Percentiles rank a stretch among this genome's conserved stretches.
Evolutionary conservation across 92 coral and sea anemone genomes (phyloP).

Genomic region (Paragorgia papillata): DNA sequence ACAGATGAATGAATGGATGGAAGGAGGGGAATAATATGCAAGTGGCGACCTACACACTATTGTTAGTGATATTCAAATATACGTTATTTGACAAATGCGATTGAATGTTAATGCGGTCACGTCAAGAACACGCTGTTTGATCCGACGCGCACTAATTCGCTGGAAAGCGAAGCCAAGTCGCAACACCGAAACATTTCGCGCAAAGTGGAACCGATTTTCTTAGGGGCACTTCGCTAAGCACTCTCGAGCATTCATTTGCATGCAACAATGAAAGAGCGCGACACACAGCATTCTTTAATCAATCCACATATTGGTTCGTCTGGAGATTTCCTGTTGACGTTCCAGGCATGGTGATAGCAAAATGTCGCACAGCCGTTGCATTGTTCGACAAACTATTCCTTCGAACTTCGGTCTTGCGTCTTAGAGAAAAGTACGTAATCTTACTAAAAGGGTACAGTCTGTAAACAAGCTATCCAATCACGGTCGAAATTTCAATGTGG

Average conservation of each 20-base stretch:
- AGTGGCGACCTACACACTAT: background rate
- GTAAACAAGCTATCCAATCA: too few species aligned
- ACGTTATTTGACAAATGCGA: background rate
- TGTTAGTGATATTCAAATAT: slow-evolving; percentile 13
- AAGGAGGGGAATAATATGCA: background rate
- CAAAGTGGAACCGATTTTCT: background rate
- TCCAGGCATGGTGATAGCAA: background rate
- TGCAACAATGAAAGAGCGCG: slow-evolving; percentile 5
- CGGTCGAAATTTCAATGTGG: too few species aligned
- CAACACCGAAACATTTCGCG: background rate
- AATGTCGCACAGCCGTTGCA: slow-evolving; percentile 10
- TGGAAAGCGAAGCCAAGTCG: background rate
- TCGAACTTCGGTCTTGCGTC: background rate
- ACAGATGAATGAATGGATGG: slow-evolving; percentile 1
- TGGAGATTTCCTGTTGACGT: slow-evolving; percentile 38
- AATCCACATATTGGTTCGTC: slow-evolving; percentile 17
- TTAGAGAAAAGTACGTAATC: background rate
- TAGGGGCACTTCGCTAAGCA: background rate
- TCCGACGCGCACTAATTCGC: background rate
- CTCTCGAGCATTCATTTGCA: background rate
- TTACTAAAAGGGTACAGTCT: too few species aligned
- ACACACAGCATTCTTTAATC: slow-evolving; percentile 25
- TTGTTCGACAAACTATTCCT: background rate
- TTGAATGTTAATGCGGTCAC: slow-evolving; percentile 1
- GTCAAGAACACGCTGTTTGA: background rate